Evolutionary conservation across 1,140 invertebrate genomes (phyloP).

Genomic region (Oreohelix idahoensis): DNA sequence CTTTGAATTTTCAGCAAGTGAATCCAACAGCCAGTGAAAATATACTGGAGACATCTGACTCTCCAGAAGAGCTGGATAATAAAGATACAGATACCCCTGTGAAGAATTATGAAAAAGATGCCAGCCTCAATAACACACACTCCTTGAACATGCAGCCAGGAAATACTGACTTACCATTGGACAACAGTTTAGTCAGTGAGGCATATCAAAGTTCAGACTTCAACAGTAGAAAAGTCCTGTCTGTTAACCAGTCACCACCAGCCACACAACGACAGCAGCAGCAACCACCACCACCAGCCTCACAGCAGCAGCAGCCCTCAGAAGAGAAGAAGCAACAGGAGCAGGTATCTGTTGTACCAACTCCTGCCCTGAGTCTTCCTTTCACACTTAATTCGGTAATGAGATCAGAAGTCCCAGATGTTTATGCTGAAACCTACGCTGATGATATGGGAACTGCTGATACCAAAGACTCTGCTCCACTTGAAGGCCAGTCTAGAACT

Average conservation of each 20-base stretch:
- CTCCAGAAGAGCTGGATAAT: background rate
- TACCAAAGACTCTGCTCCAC: background rate
- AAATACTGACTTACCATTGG: background rate
- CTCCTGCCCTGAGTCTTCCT: background rate
- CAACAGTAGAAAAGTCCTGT: slow-evolving; percentile 57
- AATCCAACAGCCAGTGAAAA: slow-evolving; percentile 18
- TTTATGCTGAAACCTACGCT: background rate
- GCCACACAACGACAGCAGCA: background rate
- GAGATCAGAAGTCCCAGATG: background rate
- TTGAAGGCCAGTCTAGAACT: background rate
- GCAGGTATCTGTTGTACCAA: background rate
- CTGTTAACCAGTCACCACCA: slow-evolving; percentile 41
- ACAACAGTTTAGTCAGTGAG: background rate
- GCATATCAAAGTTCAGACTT: slow-evolving; percentile 43
- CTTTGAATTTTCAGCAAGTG: background rate
- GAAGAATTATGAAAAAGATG: background rate
- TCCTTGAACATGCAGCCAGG: background rate
- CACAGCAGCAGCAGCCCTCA: background rate
- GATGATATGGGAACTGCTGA: background rate
- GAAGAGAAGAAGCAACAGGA: background rate
- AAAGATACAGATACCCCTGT: background rate
- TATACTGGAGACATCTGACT: background rate
- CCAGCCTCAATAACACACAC: background rate
- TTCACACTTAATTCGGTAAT: background rate
- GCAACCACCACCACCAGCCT: background rate